A percentile compares a stretch with the other conserved stretches of the same genome.
These are phyloP conservation scores for Danio aesculapii DNA, from an alignment of 2,797 vertebrate species.

Conservation along the genomic window DNA sequence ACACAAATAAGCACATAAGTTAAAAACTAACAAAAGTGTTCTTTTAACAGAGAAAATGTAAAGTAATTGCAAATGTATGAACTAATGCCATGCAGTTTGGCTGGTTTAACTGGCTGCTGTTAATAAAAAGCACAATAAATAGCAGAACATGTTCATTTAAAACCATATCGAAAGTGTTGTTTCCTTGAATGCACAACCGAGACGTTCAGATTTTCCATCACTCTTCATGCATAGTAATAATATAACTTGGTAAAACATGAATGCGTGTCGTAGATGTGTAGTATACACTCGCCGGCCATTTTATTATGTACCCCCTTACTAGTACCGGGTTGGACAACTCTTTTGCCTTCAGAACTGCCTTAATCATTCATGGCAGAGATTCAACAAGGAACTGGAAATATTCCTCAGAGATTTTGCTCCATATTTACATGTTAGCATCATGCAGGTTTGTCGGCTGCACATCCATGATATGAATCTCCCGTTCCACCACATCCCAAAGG, in stretches of 20 bases:
- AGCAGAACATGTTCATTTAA: neutral
- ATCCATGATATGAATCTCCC: too few species aligned
- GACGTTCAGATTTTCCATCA: neutral
- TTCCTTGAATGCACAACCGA: neutral
- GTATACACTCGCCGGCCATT: too few species aligned
- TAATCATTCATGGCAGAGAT: too few species aligned
- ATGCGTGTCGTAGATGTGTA: neutral
- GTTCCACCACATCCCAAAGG: too few species aligned
- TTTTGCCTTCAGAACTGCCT: too few species aligned
- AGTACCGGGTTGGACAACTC: too few species aligned
- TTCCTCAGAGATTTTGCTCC: too few species aligned
- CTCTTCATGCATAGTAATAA: neutral
- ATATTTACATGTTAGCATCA: too few species aligned
- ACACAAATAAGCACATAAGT: constrained; percentile 9
- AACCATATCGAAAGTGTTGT: neutral
- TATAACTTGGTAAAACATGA: neutral
- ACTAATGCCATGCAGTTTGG: neutral
- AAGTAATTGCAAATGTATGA: constrained; percentile 9
- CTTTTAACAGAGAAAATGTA: neutral
- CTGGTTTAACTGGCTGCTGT: neutral
- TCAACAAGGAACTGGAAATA: too few species aligned
- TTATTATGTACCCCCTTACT: too few species aligned
- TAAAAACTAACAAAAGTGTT: neutral
- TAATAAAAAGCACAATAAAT: constrained; percentile 28
- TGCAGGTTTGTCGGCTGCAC: too few species aligned